Conservation (phyloP, 2,888 invertebrate genomes). For the Gnatocerus cornutus region DNA sequence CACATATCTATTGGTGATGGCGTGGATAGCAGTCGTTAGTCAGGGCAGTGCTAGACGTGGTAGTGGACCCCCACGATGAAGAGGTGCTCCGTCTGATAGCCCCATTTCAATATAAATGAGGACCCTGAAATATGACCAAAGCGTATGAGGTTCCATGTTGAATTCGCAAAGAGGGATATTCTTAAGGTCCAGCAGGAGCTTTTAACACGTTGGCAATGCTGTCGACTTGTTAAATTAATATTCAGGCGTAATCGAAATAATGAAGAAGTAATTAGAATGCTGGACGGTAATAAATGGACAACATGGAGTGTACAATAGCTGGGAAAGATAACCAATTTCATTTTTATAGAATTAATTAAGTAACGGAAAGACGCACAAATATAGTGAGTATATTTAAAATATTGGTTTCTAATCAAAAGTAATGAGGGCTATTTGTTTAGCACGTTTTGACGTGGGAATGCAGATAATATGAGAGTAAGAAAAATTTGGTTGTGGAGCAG, state of each 20-base stretch:
- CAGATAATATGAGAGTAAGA: too few species aligned
- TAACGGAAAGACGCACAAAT: constrained; percentile 18
- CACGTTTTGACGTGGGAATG: constrained; percentile 4
- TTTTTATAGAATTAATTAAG: constrained; percentile 31
- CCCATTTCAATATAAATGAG: constrained; percentile 65
- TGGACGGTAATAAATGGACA: constrained; percentile 26
- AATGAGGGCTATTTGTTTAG: not conserved
- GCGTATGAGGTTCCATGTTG: constrained; percentile 10
- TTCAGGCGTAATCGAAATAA: constrained; percentile 24
- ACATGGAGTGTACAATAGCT: constrained; percentile 20
- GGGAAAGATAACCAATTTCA: constrained; percentile 5
- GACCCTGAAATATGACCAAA: constrained; percentile 58
- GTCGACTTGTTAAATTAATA: constrained; percentile 18
- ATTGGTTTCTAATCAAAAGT: constrained; percentile 4
- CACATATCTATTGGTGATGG: constrained; percentile 52
- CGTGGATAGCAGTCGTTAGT: constrained; percentile 54
- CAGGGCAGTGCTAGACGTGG: constrained; percentile 45
- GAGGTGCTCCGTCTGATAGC: constrained; percentile 60
- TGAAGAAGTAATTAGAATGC: constrained; percentile 14
- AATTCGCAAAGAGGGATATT: not conserved
- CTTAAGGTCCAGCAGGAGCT: not conserved
- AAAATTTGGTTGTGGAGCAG: too few species aligned
- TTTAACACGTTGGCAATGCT: not conserved
- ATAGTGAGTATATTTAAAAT: not conserved
- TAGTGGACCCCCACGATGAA: constrained; percentile 62